Conservation (phyloP, 2,888 invertebrate genomes). For the Lamproptera curius region DNA sequence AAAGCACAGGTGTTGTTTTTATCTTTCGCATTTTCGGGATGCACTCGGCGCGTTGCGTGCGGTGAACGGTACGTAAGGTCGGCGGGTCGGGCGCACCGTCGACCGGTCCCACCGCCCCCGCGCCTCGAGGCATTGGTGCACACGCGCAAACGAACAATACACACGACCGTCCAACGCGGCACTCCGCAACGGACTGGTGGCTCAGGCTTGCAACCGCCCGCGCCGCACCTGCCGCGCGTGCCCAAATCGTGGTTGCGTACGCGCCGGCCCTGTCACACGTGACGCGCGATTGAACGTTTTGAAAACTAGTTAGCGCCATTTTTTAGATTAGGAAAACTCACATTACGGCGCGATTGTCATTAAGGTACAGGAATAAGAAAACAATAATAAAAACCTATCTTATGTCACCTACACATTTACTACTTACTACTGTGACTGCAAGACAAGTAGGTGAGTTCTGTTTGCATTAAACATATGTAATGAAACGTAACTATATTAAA, state of each 20-base stretch:
- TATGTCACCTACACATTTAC: too few relatives aligned
- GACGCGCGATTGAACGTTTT: too few relatives aligned
- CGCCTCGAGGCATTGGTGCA: constrained; percentile 44
- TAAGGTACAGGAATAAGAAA: background rate
- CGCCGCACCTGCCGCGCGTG: constrained; percentile 28
- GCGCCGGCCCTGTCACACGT: constrained; percentile 21
- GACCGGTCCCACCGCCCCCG: constrained; percentile 69
- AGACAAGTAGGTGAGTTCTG: too few relatives aligned
- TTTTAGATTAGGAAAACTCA: constrained; percentile 2
- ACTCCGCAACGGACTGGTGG: constrained; percentile 34
- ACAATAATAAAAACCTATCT: background rate
- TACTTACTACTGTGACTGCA: background rate
- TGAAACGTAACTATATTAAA: too few relatives aligned
- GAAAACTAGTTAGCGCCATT: constrained; percentile 15
- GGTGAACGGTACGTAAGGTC: constrained; percentile 77
- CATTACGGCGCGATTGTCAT: background rate
- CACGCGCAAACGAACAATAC: constrained; percentile 37
- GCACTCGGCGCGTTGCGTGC: constrained; percentile 60
- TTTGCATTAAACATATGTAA: too few relatives aligned
- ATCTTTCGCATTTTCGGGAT: constrained; percentile 41
- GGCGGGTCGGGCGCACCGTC: constrained; percentile 66
- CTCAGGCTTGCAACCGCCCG: constrained; percentile 26
- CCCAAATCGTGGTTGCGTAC: constrained; percentile 21
- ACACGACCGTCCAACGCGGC: constrained; percentile 33
- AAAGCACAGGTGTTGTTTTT: constrained; percentile 26